A percentile compares a stretch with the other conserved stretches of the same genome.
Evolutionary conservation across 2,113 vertebrate genomes (phyloP).

Genomic region (Catharus fuscescens): DNA sequence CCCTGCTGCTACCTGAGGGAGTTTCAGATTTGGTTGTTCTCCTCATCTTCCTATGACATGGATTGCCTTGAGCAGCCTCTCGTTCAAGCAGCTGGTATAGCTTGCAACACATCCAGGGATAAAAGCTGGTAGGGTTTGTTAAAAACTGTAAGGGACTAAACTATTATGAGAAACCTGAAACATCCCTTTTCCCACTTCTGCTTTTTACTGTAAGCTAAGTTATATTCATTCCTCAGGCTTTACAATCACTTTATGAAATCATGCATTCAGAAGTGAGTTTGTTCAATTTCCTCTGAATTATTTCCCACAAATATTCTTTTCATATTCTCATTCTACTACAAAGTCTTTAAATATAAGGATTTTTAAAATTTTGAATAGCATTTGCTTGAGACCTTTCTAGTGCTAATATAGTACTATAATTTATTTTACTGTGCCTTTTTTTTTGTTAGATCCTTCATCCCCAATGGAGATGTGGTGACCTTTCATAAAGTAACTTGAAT

Average conservation of each 20-base stretch:
- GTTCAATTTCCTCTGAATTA: background rate
- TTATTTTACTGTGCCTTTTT: background rate
- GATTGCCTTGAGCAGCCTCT: background rate
- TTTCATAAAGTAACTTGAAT: background rate
- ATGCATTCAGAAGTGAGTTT: background rate
- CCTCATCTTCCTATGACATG: background rate
- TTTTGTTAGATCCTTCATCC: background rate
- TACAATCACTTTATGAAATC: background rate
- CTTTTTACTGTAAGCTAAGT: background rate
- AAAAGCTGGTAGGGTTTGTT: background rate
- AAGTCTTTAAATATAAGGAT: background rate
- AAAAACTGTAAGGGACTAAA: background rate
- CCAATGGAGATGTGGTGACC: rapidly evolving
- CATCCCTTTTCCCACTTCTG: background rate
- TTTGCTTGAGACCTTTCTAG: background rate
- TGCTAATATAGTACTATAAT: background rate
- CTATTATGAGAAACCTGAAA: background rate
- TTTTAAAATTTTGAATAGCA: background rate
- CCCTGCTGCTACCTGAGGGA: background rate
- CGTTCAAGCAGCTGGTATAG: background rate
- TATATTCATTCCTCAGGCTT: background rate
- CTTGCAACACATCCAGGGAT: background rate
- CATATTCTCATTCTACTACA: background rate
- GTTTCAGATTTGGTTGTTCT: background rate
- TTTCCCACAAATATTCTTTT: background rate